Percentiles rank a stretch among this genome's conserved stretches.
These are phyloP conservation scores for Paradoxurus hermaphroditus DNA, from an alignment of 2,113 vertebrate genomes.

Conservation along the genomic window DNA sequence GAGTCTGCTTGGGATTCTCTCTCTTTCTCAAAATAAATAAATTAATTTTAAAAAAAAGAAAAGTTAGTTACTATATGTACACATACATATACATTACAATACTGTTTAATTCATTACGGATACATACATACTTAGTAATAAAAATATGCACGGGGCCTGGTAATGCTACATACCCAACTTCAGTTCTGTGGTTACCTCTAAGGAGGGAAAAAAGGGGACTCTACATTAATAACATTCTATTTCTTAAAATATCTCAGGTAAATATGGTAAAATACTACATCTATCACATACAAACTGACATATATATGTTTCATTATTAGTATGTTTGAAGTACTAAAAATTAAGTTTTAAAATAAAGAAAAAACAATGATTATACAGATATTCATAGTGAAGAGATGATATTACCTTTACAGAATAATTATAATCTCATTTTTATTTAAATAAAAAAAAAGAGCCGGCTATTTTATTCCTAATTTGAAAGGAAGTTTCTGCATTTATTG, in stretches of 20 bases:
- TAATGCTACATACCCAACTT: not conserved
- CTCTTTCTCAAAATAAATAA: too few species aligned
- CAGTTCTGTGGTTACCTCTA: not conserved
- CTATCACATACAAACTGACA: not conserved
- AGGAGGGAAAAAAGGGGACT: not conserved
- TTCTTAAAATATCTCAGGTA: conserved; percentile 18
- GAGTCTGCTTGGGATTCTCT: too few species aligned
- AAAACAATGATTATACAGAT: not conserved
- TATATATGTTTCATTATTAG: not conserved
- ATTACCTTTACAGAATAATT: not conserved
- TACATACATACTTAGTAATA: not conserved
- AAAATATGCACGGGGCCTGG: not conserved
- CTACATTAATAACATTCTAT: not conserved
- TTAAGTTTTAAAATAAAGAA: not conserved
- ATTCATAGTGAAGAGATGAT: not conserved
- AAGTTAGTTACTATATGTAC: not conserved
- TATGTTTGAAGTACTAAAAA: not conserved
- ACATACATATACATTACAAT: not conserved
- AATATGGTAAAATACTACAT: not conserved
- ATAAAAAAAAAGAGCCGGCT: conserved; percentile 9
- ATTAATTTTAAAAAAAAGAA: too few species aligned
- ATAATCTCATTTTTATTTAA: conserved; percentile 23
- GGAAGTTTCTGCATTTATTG: not conserved
- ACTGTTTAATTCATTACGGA: not conserved
- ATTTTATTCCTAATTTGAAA: conserved; percentile 31